Evolutionary conservation across 2,888 invertebrate species (phyloP), one percentile per base, ranked within the genome.

Genomic region (Cephus spinipes): DNA sequence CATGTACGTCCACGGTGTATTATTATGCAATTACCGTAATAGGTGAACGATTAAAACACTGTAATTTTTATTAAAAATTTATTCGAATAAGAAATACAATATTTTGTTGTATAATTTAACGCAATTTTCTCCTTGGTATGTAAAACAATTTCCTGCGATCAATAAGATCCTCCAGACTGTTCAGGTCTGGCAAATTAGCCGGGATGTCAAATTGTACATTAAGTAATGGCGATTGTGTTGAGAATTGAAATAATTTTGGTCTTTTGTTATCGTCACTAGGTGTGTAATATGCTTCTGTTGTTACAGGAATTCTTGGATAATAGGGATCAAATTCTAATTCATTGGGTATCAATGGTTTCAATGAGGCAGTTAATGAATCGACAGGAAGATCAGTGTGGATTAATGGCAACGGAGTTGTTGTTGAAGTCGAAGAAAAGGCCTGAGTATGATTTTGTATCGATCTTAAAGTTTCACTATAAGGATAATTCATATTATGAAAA

Each of bases 91-190:
- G 9, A 55, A 23, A 55, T 55, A 55, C 55, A 55, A 55, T 55
- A 55, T 2, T 2, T 23, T 9, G 1, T 15, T 23, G 55, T 55
- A 55, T 6, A 55, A 23, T 55, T 55, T 55, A 55, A 55, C 55
- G 55, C 12, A 82, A 78, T 40, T 83, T 86, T n/a, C 81, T 73
- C 31, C 83, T 85, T 3, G 90, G 89, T 76, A 90, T 90, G 15
- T 87, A 90, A 73, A 90, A 87, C 12, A 86, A 78, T 74, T 89
- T 90, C 30, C 90, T 84, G 35, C 90, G 87, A 79, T 90, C 90
- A 11, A 90, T 85, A 36, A 90, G 81, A 79, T 90, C 90, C 11
- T 89, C 89, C 1, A 90, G 77, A 23, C 82, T 87, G 73, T 89
- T 90, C 3, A 90, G 79, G 81, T 90, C 89, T 0, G 90, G 90